phyloP scores from a whole-genome alignment of 2,888 invertebrate genomes.

The Pyrrhia umbra region DNA sequence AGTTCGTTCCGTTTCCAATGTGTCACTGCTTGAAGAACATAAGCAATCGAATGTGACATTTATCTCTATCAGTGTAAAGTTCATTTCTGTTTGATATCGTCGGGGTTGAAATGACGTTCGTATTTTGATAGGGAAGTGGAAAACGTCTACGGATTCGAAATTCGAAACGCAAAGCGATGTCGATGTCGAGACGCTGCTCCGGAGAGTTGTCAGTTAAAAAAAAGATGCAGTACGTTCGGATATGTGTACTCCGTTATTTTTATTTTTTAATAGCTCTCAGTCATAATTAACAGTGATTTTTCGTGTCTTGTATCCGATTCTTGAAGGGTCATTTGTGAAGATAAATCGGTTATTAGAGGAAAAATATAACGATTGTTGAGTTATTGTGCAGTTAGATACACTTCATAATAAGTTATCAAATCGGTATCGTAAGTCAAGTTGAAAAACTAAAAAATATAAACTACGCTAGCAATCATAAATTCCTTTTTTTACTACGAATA shows the following conservation, averaged over 20 bases:
- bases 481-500: no score
- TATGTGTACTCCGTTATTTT: conserved; percentile 48
- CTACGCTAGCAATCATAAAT: no score
- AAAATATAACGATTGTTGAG: not conserved
- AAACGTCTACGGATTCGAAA: conserved; percentile 82
- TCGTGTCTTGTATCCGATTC: conserved; percentile 33
- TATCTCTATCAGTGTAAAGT: conserved; percentile 67
- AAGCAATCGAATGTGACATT: conserved; percentile 70
- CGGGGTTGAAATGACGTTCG: conserved; percentile 67
- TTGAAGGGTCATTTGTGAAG: conserved; percentile 17
- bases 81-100: conserved; percentile 59
- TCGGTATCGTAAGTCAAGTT: not conserved
- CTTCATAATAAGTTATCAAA: not conserved
- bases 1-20: conserved; percentile 76
- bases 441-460: no score
- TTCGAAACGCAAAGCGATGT: conserved; percentile 82
- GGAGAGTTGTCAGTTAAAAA: conserved; percentile 78
- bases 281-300: conserved; percentile 57
- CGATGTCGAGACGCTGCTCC: conserved; percentile 70
- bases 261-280: conserved; percentile 54
- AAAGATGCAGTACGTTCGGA: conserved; percentile 56
- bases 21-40: conserved; percentile 68
- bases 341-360: conserved; percentile 15
- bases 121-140: conserved; percentile 68
- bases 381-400: not conserved